Evolutionary conservation across 2,797 vertebrate genomes (phyloP).

Genomic region (Alectoris magna): DNA sequence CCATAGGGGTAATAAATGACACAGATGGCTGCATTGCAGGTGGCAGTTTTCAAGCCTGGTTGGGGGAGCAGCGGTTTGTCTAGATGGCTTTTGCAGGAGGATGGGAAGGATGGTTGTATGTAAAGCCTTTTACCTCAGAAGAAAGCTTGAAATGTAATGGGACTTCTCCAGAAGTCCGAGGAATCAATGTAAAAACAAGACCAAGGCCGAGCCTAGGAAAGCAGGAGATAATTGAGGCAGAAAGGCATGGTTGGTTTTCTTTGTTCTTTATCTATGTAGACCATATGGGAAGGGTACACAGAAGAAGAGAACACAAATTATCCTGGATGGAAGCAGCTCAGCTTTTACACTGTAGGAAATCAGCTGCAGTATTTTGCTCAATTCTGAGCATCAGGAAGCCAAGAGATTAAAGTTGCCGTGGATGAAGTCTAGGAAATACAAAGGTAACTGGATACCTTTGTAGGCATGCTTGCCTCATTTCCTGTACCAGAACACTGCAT

Average conservation of each 20-base stretch:
- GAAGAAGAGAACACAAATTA: background rate
- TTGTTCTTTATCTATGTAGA: background rate
- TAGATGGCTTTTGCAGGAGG: background rate
- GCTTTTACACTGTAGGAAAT: background rate
- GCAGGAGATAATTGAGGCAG: background rate
- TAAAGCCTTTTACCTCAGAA: background rate
- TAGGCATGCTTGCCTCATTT: background rate
- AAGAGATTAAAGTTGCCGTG: background rate
- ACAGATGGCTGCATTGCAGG: background rate
- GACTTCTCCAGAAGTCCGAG: background rate
- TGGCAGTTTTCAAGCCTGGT: background rate
- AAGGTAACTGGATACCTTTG: background rate
- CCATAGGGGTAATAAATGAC: background rate
- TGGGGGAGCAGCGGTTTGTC: background rate
- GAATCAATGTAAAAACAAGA: background rate
- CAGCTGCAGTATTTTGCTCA: background rate
- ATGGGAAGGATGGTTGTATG: background rate
- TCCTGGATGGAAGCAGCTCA: background rate
- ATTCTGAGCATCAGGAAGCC: slow-evolving; percentile 19
- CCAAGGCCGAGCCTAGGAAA: background rate
- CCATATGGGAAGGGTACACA: background rate
- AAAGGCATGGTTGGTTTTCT: background rate
- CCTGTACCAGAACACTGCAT: background rate
- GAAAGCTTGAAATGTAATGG: background rate
- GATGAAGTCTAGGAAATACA: background rate